Conservation (phyloP, 2,797 vertebrate species). For the Anniella stebbinsi region DNA sequence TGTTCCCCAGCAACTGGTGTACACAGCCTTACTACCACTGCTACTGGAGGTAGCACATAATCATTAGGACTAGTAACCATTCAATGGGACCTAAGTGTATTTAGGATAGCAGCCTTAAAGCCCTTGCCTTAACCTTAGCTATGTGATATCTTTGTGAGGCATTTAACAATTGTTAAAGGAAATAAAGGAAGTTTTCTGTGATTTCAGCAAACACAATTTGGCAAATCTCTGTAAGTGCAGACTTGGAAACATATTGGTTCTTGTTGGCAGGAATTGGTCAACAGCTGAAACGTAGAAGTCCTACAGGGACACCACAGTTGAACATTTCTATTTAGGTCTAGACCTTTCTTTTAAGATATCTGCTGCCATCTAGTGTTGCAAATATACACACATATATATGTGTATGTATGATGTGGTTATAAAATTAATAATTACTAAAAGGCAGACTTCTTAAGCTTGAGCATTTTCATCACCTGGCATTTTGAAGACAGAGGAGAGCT, state of each 20-base stretch:
- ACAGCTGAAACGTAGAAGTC: slow-evolving; percentile 36
- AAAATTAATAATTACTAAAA: background rate
- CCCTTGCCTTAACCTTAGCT: background rate
- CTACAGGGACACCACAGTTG: slow-evolving; percentile 30
- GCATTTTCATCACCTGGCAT: background rate
- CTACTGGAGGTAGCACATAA: no score
- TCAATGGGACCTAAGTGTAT: background rate
- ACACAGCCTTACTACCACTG: no score
- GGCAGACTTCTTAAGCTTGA: background rate
- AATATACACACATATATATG: no score
- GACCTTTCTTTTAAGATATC: slow-evolving; percentile 57
- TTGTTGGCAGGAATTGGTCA: slow-evolving; percentile 36
- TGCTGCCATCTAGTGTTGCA: slow-evolving; percentile 81
- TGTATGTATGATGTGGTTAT: no score
- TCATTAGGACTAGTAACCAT: background rate
- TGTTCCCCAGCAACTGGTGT: no score
- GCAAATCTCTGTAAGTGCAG: slow-evolving; percentile 27
- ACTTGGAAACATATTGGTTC: background rate
- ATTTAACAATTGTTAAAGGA: fast-evolving
- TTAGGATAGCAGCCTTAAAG: background rate
- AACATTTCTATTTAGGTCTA: background rate
- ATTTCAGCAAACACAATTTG: background rate
- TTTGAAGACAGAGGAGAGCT: background rate
- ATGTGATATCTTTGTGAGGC: background rate
- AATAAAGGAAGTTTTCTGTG: slow-evolving; percentile 1